A percentile compares a stretch with the other conserved stretches of the same genome.
These are phyloP conservation scores for Sinodicranocentrus sp. DNA, from an alignment of 2,888 invertebrate genomes.

Conservation along the genomic window DNA sequence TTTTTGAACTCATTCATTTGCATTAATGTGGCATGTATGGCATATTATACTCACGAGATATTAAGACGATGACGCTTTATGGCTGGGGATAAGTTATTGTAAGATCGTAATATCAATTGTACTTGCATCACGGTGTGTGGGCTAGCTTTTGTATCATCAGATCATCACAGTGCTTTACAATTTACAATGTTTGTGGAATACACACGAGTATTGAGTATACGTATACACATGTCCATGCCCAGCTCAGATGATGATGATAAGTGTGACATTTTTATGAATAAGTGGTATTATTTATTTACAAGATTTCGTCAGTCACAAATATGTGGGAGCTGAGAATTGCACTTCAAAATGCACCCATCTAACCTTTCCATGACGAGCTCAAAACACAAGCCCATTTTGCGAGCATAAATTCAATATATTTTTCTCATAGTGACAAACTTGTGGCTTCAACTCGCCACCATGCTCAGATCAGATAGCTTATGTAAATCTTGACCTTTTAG, in stretches of 20 bases:
- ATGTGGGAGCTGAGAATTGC: not conserved
- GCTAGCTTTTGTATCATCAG: no score
- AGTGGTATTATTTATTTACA: not conserved
- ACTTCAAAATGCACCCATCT: not conserved
- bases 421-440: not conserved
- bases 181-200: not conserved
- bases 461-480: no score
- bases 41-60: not conserved
- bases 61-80: not conserved
- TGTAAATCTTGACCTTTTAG: no score
- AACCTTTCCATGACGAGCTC: not conserved
- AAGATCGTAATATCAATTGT: not conserved
- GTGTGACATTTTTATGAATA: not conserved
- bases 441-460: not conserved
- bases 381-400: no score
- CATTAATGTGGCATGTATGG: no score
- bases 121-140: not conserved
- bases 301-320: not conserved
- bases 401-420: not conserved
- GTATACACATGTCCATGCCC: no score
- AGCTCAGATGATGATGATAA: not conserved
- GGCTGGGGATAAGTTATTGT: not conserved
- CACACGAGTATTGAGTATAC: not conserved
- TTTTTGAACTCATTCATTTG: conserved; percentile 47
- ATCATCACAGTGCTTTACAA: not conserved